Evolutionary conservation across 2,797 vertebrate genomes (phyloP).

Genomic region (Acanthurus tractus): DNA sequence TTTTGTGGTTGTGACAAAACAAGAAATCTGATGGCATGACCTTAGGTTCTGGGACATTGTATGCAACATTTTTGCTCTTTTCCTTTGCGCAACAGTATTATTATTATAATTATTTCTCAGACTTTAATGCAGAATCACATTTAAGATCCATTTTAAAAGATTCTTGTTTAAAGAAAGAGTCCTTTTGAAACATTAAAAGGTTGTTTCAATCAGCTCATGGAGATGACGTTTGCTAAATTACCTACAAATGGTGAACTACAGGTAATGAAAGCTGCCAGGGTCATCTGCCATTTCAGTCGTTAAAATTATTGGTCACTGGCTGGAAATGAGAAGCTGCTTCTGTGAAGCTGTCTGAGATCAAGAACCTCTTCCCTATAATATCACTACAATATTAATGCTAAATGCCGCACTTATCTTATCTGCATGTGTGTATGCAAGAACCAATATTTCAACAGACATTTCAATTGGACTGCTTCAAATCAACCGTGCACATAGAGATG

Average conservation of each 20-base stretch:
- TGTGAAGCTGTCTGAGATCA: neutral
- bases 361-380: neutral
- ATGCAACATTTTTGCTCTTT: neutral
- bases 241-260: neutral
- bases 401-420: neutral
- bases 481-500: constrained; percentile 3
- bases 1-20: neutral
- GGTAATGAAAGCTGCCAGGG: neutral
- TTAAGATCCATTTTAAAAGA: neutral
- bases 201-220: neutral
- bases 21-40: neutral
- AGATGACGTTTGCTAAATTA: neutral
- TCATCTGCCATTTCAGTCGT: neutral
- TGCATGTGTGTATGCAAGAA: neutral
- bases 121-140: neutral
- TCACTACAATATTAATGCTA: neutral
- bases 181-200: neutral
- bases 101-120: neutral
- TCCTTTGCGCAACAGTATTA: neutral
- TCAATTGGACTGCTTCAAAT: neutral
- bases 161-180: neutral
- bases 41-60: too few relatives aligned
- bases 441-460: too few relatives aligned
- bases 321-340: neutral
- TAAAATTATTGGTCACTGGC: neutral